Base-by-base conservation (phyloP, 2,888 invertebrate species). In the Boloria selene region DNA sequence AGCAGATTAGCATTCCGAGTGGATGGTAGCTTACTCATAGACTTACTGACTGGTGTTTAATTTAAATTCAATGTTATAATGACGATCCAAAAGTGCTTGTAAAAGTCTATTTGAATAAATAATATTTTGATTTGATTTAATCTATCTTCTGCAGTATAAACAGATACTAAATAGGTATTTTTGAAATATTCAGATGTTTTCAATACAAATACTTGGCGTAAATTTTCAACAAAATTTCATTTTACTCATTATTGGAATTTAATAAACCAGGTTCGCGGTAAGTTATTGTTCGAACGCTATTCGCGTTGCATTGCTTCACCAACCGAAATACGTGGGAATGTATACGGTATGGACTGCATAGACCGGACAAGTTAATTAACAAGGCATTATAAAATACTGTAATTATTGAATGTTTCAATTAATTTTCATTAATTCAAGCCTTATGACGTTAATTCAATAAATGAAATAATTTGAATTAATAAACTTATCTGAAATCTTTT, bases 191-290 rank as follows among this genome's bases (percentile, higher is more conserved):
- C 31, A 31, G 7, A 7, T 0, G 18, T 18, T 17, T 18, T 17
- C 13, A 14, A 14, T 7, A 6, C 14, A 55, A 16, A 53, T 38
- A 44, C 22, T 45, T 26, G n/a, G 22, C 22, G 16, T 44, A n/a
- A n/a, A 22, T n/a, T 22, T 22, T 22, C 44, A 22, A n/a, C 45
- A 45, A 26, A 50, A 22, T 44, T 55, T 55, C 14, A 49, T 55
- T 62, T 49, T 55, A 38, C 42, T 55, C 49, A 62, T 18, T 38
- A 62, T 55, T n/a, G 55, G 49, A 62, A 62, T 55, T 62, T 62
- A 55, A 62, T 50, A 62, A 62, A 55, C 16, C 50, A 42, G 47
- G 54, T 45, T 55, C 62, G 62, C 16, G 49, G 55, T 62, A n/a
- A 54, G 54, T 55, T 62, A 54, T 62, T 50, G 62, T 49, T 62